Percentiles rank a stretch among this genome's conserved stretches.
Conservation (phyloP, 2,113 vertebrate genomes). For the Xiphorhynchus elegans region DNA sequence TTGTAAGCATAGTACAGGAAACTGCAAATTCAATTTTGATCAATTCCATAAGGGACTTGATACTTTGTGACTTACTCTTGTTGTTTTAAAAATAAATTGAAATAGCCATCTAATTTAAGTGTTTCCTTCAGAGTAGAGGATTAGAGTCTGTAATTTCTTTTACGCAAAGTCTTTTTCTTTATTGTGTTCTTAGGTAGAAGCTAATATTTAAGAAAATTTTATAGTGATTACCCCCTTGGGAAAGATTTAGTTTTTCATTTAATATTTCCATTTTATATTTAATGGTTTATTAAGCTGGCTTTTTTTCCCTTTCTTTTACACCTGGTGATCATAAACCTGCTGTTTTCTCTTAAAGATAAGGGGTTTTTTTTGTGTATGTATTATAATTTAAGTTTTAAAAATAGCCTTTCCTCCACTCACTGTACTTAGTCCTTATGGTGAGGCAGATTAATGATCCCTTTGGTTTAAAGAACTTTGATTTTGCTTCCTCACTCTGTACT, state of each 20-base stretch:
- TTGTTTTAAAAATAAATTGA: constrained; percentile 41
- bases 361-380: constrained; percentile 34
- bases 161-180: neutral
- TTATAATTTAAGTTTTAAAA: constrained; percentile 61
- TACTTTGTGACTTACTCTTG: constrained; percentile 13
- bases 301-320: neutral
- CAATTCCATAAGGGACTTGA: constrained; percentile 4
- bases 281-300: neutral
- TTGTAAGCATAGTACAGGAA: constrained; percentile 48
- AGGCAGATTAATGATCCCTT: constrained; percentile 28
- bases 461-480: constrained; percentile 53
- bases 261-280: constrained; percentile 40
- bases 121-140: constrained; percentile 1
- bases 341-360: constrained; percentile 52
- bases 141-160: neutral
- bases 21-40: constrained; percentile 65
- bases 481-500: neutral
- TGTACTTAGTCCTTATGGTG: constrained; percentile 28
- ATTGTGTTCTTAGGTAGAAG: neutral
- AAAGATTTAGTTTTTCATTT: constrained; percentile 9
- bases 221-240: neutral
- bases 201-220: constrained; percentile 25
- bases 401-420: constrained; percentile 4
- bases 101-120: neutral
- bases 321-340: constrained; percentile 7